Evolutionary conservation across 1,140 invertebrate genomes (phyloP).

Genomic region (Monomorium pharaonis): DNA sequence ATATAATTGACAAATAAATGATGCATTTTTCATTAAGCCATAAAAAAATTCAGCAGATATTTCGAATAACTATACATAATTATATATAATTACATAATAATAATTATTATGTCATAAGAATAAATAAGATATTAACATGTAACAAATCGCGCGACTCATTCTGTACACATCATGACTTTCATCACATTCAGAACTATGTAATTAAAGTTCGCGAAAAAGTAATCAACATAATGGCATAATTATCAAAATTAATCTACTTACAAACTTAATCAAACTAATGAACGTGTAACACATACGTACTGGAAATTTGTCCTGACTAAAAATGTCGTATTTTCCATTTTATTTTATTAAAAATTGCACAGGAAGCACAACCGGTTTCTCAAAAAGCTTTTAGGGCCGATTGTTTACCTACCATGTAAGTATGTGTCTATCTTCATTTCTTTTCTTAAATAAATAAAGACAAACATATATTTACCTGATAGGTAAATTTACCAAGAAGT

Average conservation of each 20-base stretch:
- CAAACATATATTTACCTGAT: too few relatives aligned
- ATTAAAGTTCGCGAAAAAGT: neutral
- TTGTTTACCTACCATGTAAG: too few relatives aligned
- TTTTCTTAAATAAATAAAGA: too few relatives aligned
- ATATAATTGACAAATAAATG: neutral
- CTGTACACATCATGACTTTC: neutral
- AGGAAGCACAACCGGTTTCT: conserved; percentile 25
- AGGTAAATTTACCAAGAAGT: too few relatives aligned
- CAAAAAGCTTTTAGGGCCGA: too few relatives aligned
- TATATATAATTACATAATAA: too few relatives aligned
- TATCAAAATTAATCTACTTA: conserved; percentile 31
- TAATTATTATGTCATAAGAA: neutral
- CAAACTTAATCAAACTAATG: conserved; percentile 45
- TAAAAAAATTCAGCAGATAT: neutral
- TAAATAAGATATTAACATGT: neutral
- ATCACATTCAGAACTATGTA: conserved; percentile 10
- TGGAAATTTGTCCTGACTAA: neutral
- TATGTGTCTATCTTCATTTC: too few relatives aligned
- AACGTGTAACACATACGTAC: conserved; percentile 42
- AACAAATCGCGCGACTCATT: neutral
- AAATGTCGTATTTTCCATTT: neutral
- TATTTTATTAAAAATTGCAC: neutral
- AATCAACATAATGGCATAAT: neutral
- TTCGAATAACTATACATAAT: neutral
- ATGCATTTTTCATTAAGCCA: neutral